Evolutionary conservation across 2,113 vertebrate genomes (phyloP), one percentile per base, ranked within the genome.

Genomic region (Condylura cristata): DNA sequence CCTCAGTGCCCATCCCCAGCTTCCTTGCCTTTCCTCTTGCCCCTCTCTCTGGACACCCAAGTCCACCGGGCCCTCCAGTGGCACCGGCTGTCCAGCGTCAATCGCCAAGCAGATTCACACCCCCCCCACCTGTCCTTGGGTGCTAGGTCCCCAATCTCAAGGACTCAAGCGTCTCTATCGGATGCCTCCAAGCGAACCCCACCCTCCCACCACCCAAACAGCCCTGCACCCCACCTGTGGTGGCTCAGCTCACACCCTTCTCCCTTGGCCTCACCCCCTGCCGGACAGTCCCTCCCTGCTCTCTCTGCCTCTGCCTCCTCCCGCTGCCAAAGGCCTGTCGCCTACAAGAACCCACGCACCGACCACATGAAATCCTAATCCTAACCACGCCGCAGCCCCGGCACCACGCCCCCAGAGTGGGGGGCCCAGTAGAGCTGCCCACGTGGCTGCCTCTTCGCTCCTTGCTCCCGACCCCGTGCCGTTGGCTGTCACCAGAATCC

Each of bases 261-360:
- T 2, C 12, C 68, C 76, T 70, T 9, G 11, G 17, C 0, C 32
- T 48, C 7, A 11, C 13, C 16, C 46, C 22, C 39, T 32, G 63
- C 2, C 0, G 28, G 37, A 58, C 53, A 17, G 32, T 10, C 39
- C 37, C 32, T 60, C 24, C 44, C 44, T 26, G 58, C 37, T 30
- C 71, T n/a, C 76, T 84, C 60, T 28, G 71, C 63, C 74, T 66
- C 53, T 16, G 6, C 18, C 37, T 16, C 8, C 9, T 26, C 68
- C 79, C 37, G 18, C 53, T 28, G 32, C 79, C 61, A 51, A 24
- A 24, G 78, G 37, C 83, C 17, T 24, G 28, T 30, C 82, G 56
- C 76, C 79, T 72, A 41, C 68, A 60, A 89, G 66, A 82, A 91
- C 39, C 63, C 48, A 34, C n/a, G 22, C 89, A 72, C 87, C 70